Conservation (phyloP, 2,888 invertebrate species). For the Rhorus exstirpatorius region DNA sequence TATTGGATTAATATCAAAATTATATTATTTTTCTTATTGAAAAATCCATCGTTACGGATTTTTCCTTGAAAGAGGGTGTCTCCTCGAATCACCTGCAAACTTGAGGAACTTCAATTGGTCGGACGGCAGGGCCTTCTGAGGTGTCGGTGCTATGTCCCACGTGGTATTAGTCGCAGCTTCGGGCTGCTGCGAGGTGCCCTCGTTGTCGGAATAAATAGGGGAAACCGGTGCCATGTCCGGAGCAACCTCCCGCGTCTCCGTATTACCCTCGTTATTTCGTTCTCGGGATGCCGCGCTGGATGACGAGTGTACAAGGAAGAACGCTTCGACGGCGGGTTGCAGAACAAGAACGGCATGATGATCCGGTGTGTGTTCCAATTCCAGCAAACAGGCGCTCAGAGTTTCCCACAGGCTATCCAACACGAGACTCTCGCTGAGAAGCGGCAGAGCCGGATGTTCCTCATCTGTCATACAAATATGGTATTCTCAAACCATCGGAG, state of each 20-base stretch:
- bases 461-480: conserved; percentile 72
- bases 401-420: conserved; percentile 93
- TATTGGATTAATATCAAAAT: too few species aligned
- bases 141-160: conserved; percentile 80
- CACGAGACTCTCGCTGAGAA: conserved; percentile 91
- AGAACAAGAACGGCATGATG: conserved; percentile 95
- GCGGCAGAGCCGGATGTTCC: conserved; percentile 85
- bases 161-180: conserved; percentile 76
- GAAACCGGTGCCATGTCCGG: conserved; percentile 84
- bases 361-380: conserved; percentile 93
- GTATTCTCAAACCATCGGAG: not conserved
- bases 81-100: conserved; percentile 90
- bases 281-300: conserved; percentile 85
- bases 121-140: conserved; percentile 85
- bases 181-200: conserved; percentile 78
- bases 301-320: conserved; percentile 95
- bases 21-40: too few species aligned
- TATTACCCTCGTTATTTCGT: conserved; percentile 75
- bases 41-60: too few species aligned
- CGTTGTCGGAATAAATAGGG: conserved; percentile 82
- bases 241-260: conserved; percentile 81
- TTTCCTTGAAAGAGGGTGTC: too few species aligned
- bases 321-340: conserved; percentile 96
- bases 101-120: conserved; percentile 93
- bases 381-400: conserved; percentile 92